These are phyloP conservation scores for Irena cyanogastra DNA, from an alignment of 2,113 vertebrate species.

Conservation along the genomic window DNA sequence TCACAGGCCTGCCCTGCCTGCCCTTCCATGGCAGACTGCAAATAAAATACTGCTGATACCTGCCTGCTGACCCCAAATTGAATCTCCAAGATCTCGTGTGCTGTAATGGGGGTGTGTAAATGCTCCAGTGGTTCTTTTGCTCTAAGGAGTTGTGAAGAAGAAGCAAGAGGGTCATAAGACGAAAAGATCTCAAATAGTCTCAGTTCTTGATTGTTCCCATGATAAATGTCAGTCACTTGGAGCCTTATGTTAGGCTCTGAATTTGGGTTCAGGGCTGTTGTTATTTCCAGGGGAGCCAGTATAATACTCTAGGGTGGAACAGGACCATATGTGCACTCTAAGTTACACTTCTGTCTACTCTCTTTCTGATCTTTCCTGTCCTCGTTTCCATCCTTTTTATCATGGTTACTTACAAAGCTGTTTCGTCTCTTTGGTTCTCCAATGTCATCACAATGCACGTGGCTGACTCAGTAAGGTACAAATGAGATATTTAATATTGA, in stretches of 20 bases:
- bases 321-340: background rate
- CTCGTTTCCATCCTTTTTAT: background rate
- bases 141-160: background rate
- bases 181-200: background rate
- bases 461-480: background rate
- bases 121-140: background rate
- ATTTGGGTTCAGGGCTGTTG: background rate
- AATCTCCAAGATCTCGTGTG: background rate
- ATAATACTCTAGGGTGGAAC: background rate
- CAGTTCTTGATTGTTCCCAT: background rate
- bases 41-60: background rate
- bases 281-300: background rate
- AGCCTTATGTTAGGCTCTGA: background rate
- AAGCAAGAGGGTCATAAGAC: background rate
- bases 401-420: background rate
- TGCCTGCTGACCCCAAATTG: background rate
- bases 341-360: background rate
- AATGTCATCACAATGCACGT: background rate
- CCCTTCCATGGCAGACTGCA: background rate
- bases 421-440: background rate
- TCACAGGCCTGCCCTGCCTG: background rate
- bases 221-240: background rate
- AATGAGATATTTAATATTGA: background rate
- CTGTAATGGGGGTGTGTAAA: background rate
- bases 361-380: background rate